Evolutionary conservation across 1,140 invertebrate genomes (phyloP).

Genomic region (Ylistrum balloti): DNA sequence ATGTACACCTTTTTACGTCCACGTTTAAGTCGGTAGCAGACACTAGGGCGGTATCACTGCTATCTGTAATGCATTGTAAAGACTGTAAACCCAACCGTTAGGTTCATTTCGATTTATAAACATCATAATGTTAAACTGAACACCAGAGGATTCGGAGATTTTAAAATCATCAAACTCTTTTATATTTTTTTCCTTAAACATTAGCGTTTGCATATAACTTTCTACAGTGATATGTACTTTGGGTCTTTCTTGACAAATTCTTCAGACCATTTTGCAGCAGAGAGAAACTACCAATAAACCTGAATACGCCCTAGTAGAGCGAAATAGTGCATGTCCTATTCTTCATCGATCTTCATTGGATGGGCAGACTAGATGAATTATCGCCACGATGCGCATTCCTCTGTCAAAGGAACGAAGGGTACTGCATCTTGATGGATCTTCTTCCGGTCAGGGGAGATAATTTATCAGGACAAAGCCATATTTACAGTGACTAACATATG

Average conservation of each 20-base stretch:
- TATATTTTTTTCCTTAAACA: not conserved
- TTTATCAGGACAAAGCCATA: slow-evolving; percentile 20
- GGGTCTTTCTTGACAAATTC: not conserved
- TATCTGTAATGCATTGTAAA: not conserved
- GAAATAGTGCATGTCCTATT: not conserved
- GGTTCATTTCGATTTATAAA: slow-evolving; percentile 28
- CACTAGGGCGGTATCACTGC: not conserved
- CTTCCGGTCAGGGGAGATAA: slow-evolving; percentile 36
- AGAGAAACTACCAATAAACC: not conserved
- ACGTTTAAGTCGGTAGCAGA: not conserved
- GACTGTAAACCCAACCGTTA: not conserved
- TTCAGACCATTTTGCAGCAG: not conserved
- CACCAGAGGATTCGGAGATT: not conserved
- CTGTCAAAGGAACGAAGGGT: slow-evolving; percentile 27
- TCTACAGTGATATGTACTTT: not conserved
- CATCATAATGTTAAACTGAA: slow-evolving; percentile 36
- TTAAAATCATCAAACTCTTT: slow-evolving; percentile 7
- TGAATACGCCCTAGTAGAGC: not conserved
- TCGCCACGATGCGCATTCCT: slow-evolving; percentile 11
- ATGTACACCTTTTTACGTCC: slow-evolving; percentile 13
- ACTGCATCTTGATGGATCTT: not conserved
- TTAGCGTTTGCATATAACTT: not conserved
- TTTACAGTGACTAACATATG: not conserved
- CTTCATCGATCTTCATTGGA: slow-evolving; percentile 8
- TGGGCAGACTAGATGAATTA: slow-evolving; percentile 24